Evolutionary conservation across 2,797 vertebrate genomes (phyloP), one percentile per base, ranked within the genome.

Genomic region (Percopsis omiscomaycus): DNA sequence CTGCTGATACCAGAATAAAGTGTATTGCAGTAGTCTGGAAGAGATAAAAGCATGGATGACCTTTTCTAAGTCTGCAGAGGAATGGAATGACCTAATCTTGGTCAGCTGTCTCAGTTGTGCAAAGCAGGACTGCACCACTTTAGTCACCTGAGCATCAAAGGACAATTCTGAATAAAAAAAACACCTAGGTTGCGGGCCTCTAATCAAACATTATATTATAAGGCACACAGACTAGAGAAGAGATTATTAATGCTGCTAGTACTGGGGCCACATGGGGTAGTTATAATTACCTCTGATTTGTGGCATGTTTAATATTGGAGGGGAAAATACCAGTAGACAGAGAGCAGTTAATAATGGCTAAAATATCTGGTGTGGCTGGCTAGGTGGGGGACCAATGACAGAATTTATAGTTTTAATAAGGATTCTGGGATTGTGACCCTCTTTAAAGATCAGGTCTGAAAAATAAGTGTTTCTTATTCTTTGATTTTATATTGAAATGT

Each of bases 401-500:
- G 55, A 12, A 30, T 55, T 50, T 50, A n/a, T 3, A 15, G 48
- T 50, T 50, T 50, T 50, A 50, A n/a, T n/a, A 50, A 50, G 8
- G 32, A 57, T 57, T 57, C 29, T 44, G 55, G 55, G 52, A 57
- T 57, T 57, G 44, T 16, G 55, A 54, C 27, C 13, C 55, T 37
- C 30, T 37, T 56, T 42, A 42, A 5, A 14, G 27, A 44, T 42
- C 30, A 56, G 30, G 6, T 15, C 30, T 29, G 52, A 54, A 54
- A 54, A 44, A 37, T 15, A 42, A 14, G 32, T 56, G 55, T 37
- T 56, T 32, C 29, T 57, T 57, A 30, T 37, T 57, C 32, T 15
- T 37, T 57, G 11, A 28, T 29, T 27, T 8, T 57, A 13, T 32
- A 57, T 32, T 44, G 32, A 57, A 16, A 14, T 57, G 55, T 9